Percentiles rank a stretch among this genome's conserved stretches.
Evolutionary conservation across 2,797 vertebrate genomes (phyloP).

Genomic region (Thaleichthys pacificus): DNA sequence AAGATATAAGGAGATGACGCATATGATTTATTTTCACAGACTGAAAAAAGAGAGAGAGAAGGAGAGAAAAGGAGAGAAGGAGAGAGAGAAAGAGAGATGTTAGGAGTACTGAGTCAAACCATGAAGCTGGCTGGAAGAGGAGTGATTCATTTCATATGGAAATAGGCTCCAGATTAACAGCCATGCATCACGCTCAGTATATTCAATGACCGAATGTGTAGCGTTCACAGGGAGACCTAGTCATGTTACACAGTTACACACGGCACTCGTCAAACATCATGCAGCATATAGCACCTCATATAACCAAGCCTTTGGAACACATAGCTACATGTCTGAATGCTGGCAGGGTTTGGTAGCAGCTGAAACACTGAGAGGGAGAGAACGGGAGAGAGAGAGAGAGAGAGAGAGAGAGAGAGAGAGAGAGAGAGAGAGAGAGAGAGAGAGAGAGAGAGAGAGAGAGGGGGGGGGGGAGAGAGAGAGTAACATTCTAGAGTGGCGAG

Average conservation of each 20-base stretch:
- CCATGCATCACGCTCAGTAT: conserved; percentile 66
- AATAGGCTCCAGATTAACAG: conserved; percentile 72
- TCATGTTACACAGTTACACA: neutral
- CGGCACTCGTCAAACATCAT: neutral
- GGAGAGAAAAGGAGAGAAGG: neutral
- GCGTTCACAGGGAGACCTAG: neutral
- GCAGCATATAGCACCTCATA: neutral
- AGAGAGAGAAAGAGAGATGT: conserved; percentile 28
- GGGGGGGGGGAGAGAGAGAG: conserved; percentile 71
- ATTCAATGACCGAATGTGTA: conserved; percentile 36
- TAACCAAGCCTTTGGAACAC: neutral
- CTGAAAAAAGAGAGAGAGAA: conserved; percentile 46
- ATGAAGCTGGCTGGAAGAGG: conserved; percentile 64
- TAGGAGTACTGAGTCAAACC: conserved; percentile 52
- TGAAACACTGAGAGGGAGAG: conserved; percentile 53
- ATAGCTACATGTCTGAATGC: neutral
- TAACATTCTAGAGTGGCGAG: conserved; percentile 89
- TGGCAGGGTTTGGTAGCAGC: neutral
- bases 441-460: neutral
- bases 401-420: no score
- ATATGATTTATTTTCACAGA: conserved; percentile 66
- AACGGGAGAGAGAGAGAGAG: no score
- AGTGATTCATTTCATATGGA: conserved; percentile 76
- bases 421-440: no score
- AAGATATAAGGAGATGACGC: conserved; percentile 75